phyloP scores from a whole-genome alignment of 1,140 invertebrate species.

The Nebria ingens region DNA sequence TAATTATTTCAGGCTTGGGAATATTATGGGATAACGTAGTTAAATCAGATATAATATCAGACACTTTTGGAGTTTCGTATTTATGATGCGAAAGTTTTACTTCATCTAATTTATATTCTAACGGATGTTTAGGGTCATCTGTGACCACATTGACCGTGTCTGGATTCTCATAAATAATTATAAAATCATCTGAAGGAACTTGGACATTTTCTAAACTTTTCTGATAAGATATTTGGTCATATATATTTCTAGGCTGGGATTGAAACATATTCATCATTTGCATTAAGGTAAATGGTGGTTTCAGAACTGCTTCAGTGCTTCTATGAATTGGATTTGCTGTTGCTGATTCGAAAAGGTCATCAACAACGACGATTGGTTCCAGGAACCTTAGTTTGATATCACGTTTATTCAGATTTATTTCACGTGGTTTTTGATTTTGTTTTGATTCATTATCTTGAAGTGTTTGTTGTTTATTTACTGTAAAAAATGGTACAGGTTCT shows the following conservation, averaged over 20 bases:
- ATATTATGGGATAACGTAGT: not conserved
- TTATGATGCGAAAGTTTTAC: not conserved
- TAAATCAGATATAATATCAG: slow-evolving; percentile 3
- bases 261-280: not conserved
- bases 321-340: slow-evolving; percentile 2
- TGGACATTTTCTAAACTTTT: not conserved
- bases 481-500: slow-evolving; percentile 21
- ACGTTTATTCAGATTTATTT: not conserved
- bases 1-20: not conserved
- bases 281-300: not conserved
- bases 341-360: not conserved
- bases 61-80: not conserved
- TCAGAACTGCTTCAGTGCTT: not conserved
- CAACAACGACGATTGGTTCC: not conserved
- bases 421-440: not conserved
- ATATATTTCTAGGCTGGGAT: slow-evolving; percentile 24
- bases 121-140: not conserved
- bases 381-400: not conserved
- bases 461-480: slow-evolving; percentile 11
- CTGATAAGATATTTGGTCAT: slow-evolving; percentile 22
- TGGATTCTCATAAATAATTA: not conserved
- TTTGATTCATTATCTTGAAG: not conserved
- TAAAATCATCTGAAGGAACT: slow-evolving; percentile 2
- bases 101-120: not conserved
- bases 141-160: not conserved